A percentile compares a stretch with the other conserved stretches of the same genome.
phyloP scores from a whole-genome alignment of 2,888 invertebrate species.

The Apocheima hispidaria region DNA sequence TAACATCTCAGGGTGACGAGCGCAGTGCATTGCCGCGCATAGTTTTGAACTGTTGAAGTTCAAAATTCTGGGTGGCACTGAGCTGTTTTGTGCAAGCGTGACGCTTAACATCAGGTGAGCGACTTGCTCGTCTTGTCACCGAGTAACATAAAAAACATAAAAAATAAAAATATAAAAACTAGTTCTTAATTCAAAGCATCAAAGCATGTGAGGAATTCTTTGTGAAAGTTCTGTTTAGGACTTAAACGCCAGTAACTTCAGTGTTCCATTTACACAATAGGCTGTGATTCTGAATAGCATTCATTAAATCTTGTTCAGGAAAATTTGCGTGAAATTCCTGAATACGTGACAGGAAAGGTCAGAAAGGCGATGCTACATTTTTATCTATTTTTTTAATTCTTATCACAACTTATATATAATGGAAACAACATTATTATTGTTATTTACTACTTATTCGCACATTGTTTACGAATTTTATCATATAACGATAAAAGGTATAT shows the following conservation, averaged over 20 bases:
- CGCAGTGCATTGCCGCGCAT: too few relatives aligned
- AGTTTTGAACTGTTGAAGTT: too few relatives aligned
- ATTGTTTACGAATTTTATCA: conserved; percentile 1
- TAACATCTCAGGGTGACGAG: too few relatives aligned
- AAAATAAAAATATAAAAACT: too few relatives aligned
- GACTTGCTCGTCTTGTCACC: too few relatives aligned
- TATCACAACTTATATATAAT: too few relatives aligned
- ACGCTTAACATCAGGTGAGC: too few relatives aligned
- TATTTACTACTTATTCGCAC: neutral
- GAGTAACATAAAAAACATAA: too few relatives aligned
- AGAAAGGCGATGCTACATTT: neutral
- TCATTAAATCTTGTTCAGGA: conserved; percentile 11
- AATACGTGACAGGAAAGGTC: conserved; percentile 2
- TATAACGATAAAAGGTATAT: neutral
- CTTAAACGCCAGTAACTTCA: neutral
- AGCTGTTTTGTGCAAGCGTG: too few relatives aligned
- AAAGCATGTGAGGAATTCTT: neutral
- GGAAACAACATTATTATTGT: neutral
- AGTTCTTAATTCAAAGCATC: neutral
- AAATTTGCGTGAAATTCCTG: neutral
- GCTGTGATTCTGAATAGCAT: conserved; percentile 8
- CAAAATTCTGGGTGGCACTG: too few relatives aligned
- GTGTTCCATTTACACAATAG: conserved; percentile 10
- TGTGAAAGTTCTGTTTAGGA: conserved; percentile 1
- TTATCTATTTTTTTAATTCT: neutral